phyloP scores from a whole-genome alignment of 2,888 invertebrate species.

The Mactromeris polynyma region DNA sequence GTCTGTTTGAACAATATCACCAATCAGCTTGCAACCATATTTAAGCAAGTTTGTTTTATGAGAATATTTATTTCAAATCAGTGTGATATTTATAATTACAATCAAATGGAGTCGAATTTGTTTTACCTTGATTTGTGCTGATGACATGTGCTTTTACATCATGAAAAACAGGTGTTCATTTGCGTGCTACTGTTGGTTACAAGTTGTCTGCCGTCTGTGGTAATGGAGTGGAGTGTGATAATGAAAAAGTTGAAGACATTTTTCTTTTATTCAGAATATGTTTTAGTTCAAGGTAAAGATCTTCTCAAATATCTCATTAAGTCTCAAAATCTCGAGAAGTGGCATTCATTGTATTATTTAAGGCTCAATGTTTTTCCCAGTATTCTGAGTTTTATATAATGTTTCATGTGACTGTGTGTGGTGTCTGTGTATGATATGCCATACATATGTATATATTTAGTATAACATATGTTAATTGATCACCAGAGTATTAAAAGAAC shows the following conservation, averaged over 20 bases:
- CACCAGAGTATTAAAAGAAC: not conserved
- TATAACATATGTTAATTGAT: not conserved
- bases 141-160: not conserved
- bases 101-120: not conserved
- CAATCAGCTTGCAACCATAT: too few relatives aligned
- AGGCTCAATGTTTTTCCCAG: too few relatives aligned
- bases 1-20: too few relatives aligned
- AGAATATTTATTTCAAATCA: too few relatives aligned
- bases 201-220: too few relatives aligned
- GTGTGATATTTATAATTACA: too few relatives aligned
- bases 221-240: too few relatives aligned
- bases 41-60: too few relatives aligned
- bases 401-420: not conserved
- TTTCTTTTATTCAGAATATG: not conserved
- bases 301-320: not conserved
- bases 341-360: too few relatives aligned
- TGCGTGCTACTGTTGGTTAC: not conserved
- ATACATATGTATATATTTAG: not conserved
- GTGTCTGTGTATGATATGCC: not conserved
- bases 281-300: not conserved
- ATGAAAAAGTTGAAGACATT: not conserved
- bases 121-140: not conserved
- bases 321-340: not conserved
- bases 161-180: constrained; percentile 3
- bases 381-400: too few relatives aligned